A percentile compares a stretch with the other conserved stretches of the same genome.
Conservation (phyloP, 2,113 vertebrate species). For the Psettodes erumei region DNA sequence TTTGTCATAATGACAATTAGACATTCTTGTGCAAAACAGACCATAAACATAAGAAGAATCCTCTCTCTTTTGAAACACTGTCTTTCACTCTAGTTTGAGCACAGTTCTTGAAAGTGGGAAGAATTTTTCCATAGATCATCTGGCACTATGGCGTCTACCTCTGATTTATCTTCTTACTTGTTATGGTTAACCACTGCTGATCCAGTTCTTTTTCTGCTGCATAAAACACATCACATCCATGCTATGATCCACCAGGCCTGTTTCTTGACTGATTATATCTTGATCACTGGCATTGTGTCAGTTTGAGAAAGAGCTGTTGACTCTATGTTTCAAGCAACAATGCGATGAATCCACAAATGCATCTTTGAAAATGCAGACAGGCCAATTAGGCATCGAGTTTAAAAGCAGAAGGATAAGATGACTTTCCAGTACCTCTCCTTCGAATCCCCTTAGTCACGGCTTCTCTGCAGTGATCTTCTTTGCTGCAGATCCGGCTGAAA, state of each 20-base stretch:
- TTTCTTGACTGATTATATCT: not conserved
- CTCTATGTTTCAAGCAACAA: conserved; percentile 9
- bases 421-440: conserved; percentile 33
- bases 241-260: not conserved
- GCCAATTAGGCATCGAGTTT: conserved; percentile 61
- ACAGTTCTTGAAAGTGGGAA: not conserved
- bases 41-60: not conserved
- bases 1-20: not conserved
- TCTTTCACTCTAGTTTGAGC: not conserved
- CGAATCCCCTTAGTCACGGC: conserved; percentile 75
- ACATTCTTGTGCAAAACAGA: not conserved
- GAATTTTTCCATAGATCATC: not conserved
- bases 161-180: not conserved
- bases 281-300: not conserved
- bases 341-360: conserved; percentile 2
- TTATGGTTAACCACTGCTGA: not conserved
- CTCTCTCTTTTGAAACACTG: not conserved
- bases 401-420: conserved; percentile 58
- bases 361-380: conserved; percentile 29
- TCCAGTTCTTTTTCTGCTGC: not conserved
- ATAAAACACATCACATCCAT: not conserved
- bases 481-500: conserved; percentile 65
- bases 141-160: not conserved
- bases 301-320: not conserved
- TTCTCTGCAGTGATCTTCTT: conserved; percentile 68